phyloP scores from a whole-genome alignment of 35 echinoderm and acorn worm genomes.

The Anneissia japonica region DNA sequence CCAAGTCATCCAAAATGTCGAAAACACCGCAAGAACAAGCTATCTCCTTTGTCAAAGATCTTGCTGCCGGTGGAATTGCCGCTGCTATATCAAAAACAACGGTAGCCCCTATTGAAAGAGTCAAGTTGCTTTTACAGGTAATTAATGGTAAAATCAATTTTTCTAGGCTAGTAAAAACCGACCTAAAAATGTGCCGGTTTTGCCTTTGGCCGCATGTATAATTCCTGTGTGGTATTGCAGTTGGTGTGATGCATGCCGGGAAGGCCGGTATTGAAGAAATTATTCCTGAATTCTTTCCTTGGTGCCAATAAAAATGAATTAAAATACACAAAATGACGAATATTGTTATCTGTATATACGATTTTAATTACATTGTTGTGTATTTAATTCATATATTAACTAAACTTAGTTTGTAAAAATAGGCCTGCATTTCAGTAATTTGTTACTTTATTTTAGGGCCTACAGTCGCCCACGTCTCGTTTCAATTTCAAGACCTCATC shows the following conservation, averaged over 20 bases:
- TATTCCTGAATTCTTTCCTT: no score
- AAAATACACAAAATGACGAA: no score
- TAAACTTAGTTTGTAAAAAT: no score
- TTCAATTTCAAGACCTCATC: no score
- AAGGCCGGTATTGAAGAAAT: neutral
- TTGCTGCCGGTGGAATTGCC: slow-evolving; percentile 59
- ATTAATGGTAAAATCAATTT: neutral
- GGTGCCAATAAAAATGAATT: no score
- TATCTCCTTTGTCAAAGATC: slow-evolving; percentile 6
- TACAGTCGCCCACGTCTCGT: no score
- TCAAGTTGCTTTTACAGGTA: slow-evolving; percentile 75
- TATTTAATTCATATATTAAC: no score
- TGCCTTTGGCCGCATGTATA: neutral
- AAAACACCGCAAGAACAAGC: neutral
- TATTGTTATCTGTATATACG: no score
- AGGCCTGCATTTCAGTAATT: no score
- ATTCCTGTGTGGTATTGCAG: neutral
- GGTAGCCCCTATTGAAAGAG: slow-evolving; percentile 88
- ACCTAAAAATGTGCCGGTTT: neutral
- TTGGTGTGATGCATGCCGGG: neutral
- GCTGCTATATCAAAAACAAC: slow-evolving; percentile 83
- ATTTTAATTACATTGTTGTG: no score
- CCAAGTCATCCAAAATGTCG: neutral
- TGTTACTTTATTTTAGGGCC: no score
- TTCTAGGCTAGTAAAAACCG: neutral